Evolutionary conservation across 2,888 invertebrate genomes (phyloP).

Genomic region (Phortica magna): DNA sequence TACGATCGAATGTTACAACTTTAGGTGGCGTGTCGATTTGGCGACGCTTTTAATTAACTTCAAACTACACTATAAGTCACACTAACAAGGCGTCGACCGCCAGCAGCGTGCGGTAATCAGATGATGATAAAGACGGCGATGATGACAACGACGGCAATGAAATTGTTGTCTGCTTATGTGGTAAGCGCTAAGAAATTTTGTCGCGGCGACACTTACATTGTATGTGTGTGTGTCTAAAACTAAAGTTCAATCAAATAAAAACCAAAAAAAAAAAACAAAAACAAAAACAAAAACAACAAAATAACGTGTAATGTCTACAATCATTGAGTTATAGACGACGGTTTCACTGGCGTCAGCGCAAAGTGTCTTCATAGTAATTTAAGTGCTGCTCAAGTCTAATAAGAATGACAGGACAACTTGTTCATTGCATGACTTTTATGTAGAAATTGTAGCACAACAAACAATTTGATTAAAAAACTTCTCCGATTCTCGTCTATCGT

Average conservation of each 20-base stretch:
- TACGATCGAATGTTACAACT: conserved; percentile 65
- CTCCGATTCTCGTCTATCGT: background rate
- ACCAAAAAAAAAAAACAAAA: conserved; percentile 1
- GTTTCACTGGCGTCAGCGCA: conserved; percentile 9
- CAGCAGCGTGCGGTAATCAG: background rate
- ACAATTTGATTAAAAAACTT: conserved; percentile 57
- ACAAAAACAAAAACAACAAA: background rate
- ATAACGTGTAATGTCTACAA: conserved; percentile 6
- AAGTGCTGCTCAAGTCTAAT: background rate
- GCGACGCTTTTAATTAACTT: conserved; percentile 73
- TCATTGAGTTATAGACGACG: conserved; percentile 33
- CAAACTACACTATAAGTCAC: conserved; percentile 68
- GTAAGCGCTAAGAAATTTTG: background rate
- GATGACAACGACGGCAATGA: too few species aligned
- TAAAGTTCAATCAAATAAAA: background rate
- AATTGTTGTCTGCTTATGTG: too few species aligned
- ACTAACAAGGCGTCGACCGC: conserved; percentile 35
- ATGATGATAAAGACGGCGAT: too few species aligned
- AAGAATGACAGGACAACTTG: background rate
- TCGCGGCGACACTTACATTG: background rate
- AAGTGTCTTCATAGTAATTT: conserved; percentile 4
- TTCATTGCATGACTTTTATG: conserved; percentile 5
- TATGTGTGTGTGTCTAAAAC: background rate
- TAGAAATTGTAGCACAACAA: conserved; percentile 29
- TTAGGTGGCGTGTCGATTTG: conserved; percentile 9